Percentiles rank a stretch among this genome's conserved stretches.
These are phyloP conservation scores for Meandrina meandrites DNA, from an alignment of 92 coral and sea anemone species.

Conservation along the genomic window DNA sequence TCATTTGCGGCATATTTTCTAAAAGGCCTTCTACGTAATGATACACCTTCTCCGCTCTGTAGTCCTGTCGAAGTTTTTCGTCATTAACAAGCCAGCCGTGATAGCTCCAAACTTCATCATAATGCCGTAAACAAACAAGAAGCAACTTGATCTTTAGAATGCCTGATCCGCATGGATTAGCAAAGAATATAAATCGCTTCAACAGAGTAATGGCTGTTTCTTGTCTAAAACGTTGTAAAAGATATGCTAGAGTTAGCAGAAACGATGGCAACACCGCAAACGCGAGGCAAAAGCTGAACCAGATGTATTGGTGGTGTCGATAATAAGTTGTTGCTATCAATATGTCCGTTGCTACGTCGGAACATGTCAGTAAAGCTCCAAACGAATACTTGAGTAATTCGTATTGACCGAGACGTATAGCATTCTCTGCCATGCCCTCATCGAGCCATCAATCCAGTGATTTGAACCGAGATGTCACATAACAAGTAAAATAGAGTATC, in stretches of 20 bases:
- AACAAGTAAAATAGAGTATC: not conserved
- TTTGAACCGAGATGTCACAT: not conserved
- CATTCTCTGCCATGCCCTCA: constrained; percentile 18
- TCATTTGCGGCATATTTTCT: constrained; percentile 72
- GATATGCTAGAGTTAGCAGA: constrained; percentile 50
- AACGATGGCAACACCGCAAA: constrained; percentile 69
- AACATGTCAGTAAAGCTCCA: constrained; percentile 56
- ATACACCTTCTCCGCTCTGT: constrained; percentile 47
- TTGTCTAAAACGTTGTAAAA: constrained; percentile 39
- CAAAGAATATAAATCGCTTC: constrained; percentile 38
- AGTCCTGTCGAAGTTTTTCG: constrained; percentile 42
- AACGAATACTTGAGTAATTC: constrained; percentile 52
- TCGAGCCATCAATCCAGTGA: not conserved
- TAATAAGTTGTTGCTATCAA: constrained; percentile 62
- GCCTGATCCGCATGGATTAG: constrained; percentile 65
- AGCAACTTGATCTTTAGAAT: constrained; percentile 61
- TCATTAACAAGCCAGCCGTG: constrained; percentile 53
- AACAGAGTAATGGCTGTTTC: constrained; percentile 1
- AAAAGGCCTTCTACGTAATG: constrained; percentile 63
- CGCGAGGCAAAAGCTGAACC: constrained; percentile 65
- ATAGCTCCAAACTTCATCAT: constrained; percentile 56
- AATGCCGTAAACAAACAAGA: constrained; percentile 64
- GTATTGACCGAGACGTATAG: constrained; percentile 44
- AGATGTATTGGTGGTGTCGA: constrained; percentile 39
- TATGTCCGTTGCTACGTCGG: constrained; percentile 70